These are phyloP conservation scores for Muscidifurax raptorellus DNA, from an alignment of 1,140 invertebrate species.

Conservation along the genomic window DNA sequence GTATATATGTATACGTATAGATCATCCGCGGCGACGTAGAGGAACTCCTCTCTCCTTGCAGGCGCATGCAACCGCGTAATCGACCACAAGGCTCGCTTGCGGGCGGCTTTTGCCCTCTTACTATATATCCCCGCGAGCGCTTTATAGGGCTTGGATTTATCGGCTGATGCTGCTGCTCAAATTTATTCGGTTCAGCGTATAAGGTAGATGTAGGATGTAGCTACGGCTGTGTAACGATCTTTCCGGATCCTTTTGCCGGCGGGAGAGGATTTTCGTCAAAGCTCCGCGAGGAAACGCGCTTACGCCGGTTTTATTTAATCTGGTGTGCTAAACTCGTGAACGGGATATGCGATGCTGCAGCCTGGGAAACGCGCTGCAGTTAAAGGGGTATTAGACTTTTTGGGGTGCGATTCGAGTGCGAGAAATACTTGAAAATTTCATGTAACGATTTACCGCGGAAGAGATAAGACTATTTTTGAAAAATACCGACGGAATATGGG, in stretches of 20 bases:
- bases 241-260: not conserved
- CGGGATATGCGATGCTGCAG: too few species aligned
- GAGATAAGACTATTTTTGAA: not conserved
- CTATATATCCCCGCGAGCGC: not conserved
- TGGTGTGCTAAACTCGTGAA: not conserved
- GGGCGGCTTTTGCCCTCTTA: conserved; percentile 10
- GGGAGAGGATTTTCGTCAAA: not conserved
- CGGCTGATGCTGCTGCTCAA: conserved; percentile 3
- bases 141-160: conserved; percentile 29
- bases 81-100: not conserved
- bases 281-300: not conserved
- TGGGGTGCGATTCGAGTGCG: too few species aligned
- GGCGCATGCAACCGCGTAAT: conserved; percentile 22
- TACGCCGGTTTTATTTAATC: not conserved
- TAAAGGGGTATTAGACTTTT: not conserved
- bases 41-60: not conserved
- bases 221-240: not conserved
- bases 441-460: not conserved
- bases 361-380: too few species aligned
- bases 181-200: conserved; percentile 25
- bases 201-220: not conserved
- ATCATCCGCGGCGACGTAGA: not conserved
- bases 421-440: not conserved
- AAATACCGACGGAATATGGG: too few species aligned
- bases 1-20: not conserved